Percentiles rank a stretch among this genome's conserved stretches.
phyloP scores from a whole-genome alignment of 2,888 invertebrate genomes.

The Allacma fusca region DNA sequence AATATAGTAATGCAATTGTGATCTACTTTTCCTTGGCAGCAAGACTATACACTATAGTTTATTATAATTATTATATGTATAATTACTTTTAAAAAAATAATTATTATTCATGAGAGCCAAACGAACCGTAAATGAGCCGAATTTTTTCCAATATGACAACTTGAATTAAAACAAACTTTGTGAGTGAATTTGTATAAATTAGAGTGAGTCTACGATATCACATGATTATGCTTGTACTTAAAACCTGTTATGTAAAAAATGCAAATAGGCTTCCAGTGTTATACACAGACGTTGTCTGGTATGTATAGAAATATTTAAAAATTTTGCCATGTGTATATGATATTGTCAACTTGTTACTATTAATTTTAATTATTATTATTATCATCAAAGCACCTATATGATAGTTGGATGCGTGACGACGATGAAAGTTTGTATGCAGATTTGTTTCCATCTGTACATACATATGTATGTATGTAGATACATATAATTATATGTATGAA shows the following conservation, averaged over 20 bases:
- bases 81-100: too few species aligned
- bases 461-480: too few species aligned
- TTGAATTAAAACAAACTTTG: too few species aligned
- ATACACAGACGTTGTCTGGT: neutral
- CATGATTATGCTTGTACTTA: neutral
- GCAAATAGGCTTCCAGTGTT: neutral
- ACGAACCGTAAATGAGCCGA: slow-evolving; percentile 12
- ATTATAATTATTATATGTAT: too few species aligned
- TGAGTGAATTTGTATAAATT: neutral
- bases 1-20: too few species aligned
- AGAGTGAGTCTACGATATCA: neutral
- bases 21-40: too few species aligned
- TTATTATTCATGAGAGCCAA: too few species aligned
- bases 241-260: slow-evolving; percentile 5
- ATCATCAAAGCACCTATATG: neutral
- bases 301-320: neutral
- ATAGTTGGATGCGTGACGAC: too few species aligned
- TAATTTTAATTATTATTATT: neutral
- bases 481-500: too few species aligned
- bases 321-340: neutral
- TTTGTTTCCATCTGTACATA: too few species aligned
- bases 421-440: too few species aligned
- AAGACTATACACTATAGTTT: too few species aligned
- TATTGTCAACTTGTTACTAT: neutral
- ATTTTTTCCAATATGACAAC: neutral